phyloP scores from a whole-genome alignment of 2,888 invertebrate species.

The Stramonita haemastoma region DNA sequence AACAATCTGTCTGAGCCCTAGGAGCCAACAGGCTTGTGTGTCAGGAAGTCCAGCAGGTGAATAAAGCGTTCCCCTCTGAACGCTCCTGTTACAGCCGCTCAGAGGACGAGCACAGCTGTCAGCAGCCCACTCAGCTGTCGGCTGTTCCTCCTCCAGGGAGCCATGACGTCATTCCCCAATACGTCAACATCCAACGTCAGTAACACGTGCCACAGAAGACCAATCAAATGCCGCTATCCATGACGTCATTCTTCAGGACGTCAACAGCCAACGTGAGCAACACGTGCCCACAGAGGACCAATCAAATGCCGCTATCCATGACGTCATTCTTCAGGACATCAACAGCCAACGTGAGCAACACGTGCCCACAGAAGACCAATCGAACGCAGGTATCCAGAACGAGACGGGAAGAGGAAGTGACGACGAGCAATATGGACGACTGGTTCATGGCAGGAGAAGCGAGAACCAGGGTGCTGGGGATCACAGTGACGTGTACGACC shows the following conservation, averaged over 20 bases:
- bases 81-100: background rate
- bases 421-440: background rate
- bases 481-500: slow-evolving; percentile 12
- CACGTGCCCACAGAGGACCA: background rate
- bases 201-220: background rate
- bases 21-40: no score
- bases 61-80: no score
- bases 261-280: no score
- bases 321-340: background rate
- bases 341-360: no score
- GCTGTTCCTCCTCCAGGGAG: background rate
- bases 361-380: background rate
- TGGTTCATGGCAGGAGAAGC: background rate
- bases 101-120: background rate
- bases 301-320: background rate
- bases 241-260: no score
- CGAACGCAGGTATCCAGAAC: background rate
- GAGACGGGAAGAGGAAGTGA: background rate
- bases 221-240: no score
- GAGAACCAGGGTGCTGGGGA: background rate
- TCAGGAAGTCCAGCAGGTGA: no score
- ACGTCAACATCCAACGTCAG: background rate
- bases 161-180: background rate
- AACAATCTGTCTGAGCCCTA: no score
- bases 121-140: background rate